A percentile compares a stretch with the other conserved stretches of the same genome.
Conservation (phyloP, 2,888 invertebrate genomes). For the Exocentrus adspersus region DNA sequence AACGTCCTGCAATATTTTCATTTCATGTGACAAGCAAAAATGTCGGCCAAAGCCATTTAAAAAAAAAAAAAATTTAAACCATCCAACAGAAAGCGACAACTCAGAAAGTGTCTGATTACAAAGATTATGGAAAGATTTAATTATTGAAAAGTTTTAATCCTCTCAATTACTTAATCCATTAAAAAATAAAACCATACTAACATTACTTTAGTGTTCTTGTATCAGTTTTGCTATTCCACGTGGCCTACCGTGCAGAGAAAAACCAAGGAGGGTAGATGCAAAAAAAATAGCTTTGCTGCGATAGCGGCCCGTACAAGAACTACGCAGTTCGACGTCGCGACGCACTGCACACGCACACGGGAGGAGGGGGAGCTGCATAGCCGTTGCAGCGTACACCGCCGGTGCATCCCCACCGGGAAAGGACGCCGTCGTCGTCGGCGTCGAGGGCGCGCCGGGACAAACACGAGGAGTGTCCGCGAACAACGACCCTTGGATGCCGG, state of each 20-base stretch:
- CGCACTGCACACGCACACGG: slow-evolving; percentile 18
- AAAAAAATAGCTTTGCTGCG: slow-evolving; percentile 33
- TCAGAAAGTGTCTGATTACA: too few relatives aligned
- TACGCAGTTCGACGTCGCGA: slow-evolving; percentile 26
- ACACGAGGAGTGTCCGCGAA: slow-evolving; percentile 28
- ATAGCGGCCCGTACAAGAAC: slow-evolving; percentile 38
- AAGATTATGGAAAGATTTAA: too few relatives aligned
- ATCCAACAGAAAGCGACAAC: too few relatives aligned
- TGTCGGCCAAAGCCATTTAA: too few relatives aligned
- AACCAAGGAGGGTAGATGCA: not conserved
- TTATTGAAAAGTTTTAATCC: too few relatives aligned
- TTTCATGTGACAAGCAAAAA: too few relatives aligned
- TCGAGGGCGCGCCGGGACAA: not conserved
- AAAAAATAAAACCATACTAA: too few relatives aligned
- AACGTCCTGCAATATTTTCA: not conserved
- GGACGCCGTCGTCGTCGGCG: not conserved
- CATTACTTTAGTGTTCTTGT: too few relatives aligned
- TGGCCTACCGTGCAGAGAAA: not conserved
- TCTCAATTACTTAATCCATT: too few relatives aligned
- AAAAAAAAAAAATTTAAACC: too few relatives aligned
- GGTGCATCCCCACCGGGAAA: slow-evolving; percentile 3
- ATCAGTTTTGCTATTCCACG: too few relatives aligned
- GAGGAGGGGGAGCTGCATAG: not conserved
- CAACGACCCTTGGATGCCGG: slow-evolving; percentile 39
- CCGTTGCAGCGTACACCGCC: slow-evolving; percentile 4